Evolutionary conservation across 2,888 invertebrate species (phyloP), one percentile per base, ranked within the genome.

Genomic region (Trachelus stipa): DNA sequence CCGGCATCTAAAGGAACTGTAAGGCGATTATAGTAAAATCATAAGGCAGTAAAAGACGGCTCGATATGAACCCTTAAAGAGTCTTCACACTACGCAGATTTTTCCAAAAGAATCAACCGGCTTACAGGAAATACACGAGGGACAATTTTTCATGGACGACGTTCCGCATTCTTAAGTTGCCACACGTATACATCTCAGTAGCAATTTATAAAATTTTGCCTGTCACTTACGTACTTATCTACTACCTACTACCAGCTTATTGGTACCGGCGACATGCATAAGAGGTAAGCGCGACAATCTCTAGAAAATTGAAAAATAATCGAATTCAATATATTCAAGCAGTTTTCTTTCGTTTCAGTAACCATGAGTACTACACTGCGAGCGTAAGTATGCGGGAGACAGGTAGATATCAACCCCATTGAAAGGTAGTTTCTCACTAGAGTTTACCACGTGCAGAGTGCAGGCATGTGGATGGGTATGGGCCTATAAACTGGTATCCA

Each of bases 401-500:
- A 56, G 56, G 23, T 56, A 56, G 23, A 56, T 56, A 56, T 56
- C 56, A 56, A 23, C 23, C 56, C 56, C 56, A 56, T 56, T 56
- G 56, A 56, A 23, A 56, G 23, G 56, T 56, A 56, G 23, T 56
- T 56, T 56, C 56, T 56, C 56, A 56, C 56, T 23, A 23, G 23
- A 56, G 6, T 56, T 23, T 56, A 56, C 68, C 15, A 75, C 75
- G 77, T 73, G 3, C 33, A 56, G 12, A 35, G 68, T 37, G 74
- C 15, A 68, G 34, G 34, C 12, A 37, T 30, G 30, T 15, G 30
- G 69, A 73, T 40, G 69, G 34, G 35, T 37, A 31, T 12, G 37
- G 37, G 37, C 12, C 34, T 79, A 40, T 40, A 73, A 73, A 73
- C 74, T 73, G 31, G 37, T 12, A 35, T 31, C 34, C 73, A 34